Evolutionary conservation across 2,113 vertebrate species (phyloP), one percentile per base, ranked within the genome.

Genomic region (Cranoglanis bouderius): DNA sequence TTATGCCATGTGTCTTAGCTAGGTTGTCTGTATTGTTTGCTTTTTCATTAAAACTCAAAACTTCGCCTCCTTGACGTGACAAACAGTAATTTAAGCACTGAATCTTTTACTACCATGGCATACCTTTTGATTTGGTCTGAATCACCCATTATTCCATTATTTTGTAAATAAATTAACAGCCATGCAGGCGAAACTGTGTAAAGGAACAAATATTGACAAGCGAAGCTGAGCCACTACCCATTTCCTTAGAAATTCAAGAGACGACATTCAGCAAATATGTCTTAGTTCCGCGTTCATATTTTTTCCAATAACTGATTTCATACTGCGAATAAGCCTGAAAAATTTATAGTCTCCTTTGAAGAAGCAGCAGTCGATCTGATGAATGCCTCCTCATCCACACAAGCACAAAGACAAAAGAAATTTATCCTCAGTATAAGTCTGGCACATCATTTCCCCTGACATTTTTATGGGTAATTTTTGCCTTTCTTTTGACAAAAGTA

Each of bases 401-500:
- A 75, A 19, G 84, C 43, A 80, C 26, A 75, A 0, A 65, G 24
- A 84, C 26, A 75, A 78, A 18, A 85, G 26, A 13, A 18, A 86
- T 77, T 32, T 77, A 84, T 84, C 29, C 86, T 65, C 78, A 19
- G 8, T 57, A 57, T 51, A 59, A 77, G 55, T 26, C 74, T 72
- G 57, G 55, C 24, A 38, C 65, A 74, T 19, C 26, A 85, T 90
- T 83, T 78, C 59, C 61, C 49, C 59, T 65, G 72, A 63, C 82
- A 81, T 87, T 49, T 87, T 84, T 43, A 85, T 24, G 49, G 38
- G 51, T 84, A n/a, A 12, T 46, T 84, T 84, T 29, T 18, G 38
- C 80, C 40, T 82, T 49, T 83, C 75, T 85, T 59, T 90, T 77
- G 55, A n/a, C 61, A 38, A 38, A 26, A n/a, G 78, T 67, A 49